Evolutionary conservation across 35 echinoderm and acorn worm genomes (phyloP), one percentile per base, ranked within the genome.

Genomic region (Hemicentrotus pulcherrimus): DNA sequence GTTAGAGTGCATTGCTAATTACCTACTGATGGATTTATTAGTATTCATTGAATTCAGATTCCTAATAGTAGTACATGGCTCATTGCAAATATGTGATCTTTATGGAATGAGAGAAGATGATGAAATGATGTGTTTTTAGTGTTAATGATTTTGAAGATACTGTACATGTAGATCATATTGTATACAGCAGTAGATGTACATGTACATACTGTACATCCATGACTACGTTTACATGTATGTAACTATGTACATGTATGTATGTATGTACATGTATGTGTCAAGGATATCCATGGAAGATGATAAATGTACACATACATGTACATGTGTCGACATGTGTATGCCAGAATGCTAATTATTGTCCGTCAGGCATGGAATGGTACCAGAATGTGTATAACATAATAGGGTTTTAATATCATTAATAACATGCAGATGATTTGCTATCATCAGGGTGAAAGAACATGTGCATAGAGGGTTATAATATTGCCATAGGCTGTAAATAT

Each of bases 1-100:
- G 88, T 90, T 90, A 45, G 46, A 47, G 32, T 47, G 88, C 88
- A 90, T 90, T 90, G 88, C 88, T 90, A 90, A 90, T 90, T 90
- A 90, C 46, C 88, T 30, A 90, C 32, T 90, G 32, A 90, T 90
- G 15, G 46, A 90, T 90, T 90, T 90, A 90, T 78, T 78, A 78
- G 65, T 78, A 78, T 78, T 78, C 6, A 22, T 18, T 78, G 65
- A 78, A 28, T 78, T 28, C 24, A 78, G 65, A 78, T 22, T 78
- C 22, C 22, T 28, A n/a, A 78, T 78, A 22, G 16, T 59, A 59
- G 61, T 71, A 71, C 22, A 78, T n/a, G 65, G 65, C 19, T 78
- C 65, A 78, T n/a, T 78, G 65, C 19, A 78, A 78, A 78, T 78
- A 28, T n/a, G 18, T 78, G 19, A n/a, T 78, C 22, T 28, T 22